Evolutionary conservation across 2,888 invertebrate genomes (phyloP).

Genomic region (Phasia obesa): DNA sequence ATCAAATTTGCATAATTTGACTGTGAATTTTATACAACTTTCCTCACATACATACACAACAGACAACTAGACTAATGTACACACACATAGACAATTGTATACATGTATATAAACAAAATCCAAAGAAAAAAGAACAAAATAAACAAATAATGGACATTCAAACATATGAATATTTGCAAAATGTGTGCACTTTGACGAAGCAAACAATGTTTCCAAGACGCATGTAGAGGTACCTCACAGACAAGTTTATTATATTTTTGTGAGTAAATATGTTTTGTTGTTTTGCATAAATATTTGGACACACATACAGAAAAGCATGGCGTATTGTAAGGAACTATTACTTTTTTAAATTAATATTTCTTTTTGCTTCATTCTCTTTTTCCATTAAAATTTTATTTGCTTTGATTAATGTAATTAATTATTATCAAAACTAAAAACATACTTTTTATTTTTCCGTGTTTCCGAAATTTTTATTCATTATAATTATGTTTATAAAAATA

Average conservation of each 20-base stretch:
- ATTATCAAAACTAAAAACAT: not conserved
- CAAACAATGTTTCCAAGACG: constrained; percentile 6
- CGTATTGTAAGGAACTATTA: constrained; percentile 46
- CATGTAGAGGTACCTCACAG: not conserved
- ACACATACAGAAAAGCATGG: constrained; percentile 23
- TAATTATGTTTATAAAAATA: not conserved
- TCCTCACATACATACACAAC: constrained; percentile 20
- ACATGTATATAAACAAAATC: constrained; percentile 11
- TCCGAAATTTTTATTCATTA: not conserved
- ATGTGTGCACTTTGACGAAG: constrained; percentile 39
- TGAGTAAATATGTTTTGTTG: constrained; percentile 50
- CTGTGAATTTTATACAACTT: constrained; percentile 71
- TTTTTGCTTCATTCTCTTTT: not conserved
- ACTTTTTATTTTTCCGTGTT: not conserved
- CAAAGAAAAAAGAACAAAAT: constrained; percentile 12
- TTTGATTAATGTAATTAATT: constrained; percentile 45
- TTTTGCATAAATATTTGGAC: constrained; percentile 29
- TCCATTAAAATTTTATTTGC: constrained; percentile 6
- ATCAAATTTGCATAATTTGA: constrained; percentile 82
- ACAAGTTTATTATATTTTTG: constrained; percentile 14
- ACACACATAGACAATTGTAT: constrained; percentile 3
- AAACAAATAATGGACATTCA: constrained; percentile 56
- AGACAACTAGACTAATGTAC: not conserved
- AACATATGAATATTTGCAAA: constrained; percentile 49
- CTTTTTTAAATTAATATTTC: constrained; percentile 2